These are phyloP conservation scores for Balanococcus diminutus DNA, from an alignment of 2,888 invertebrate genomes.

Conservation along the genomic window DNA sequence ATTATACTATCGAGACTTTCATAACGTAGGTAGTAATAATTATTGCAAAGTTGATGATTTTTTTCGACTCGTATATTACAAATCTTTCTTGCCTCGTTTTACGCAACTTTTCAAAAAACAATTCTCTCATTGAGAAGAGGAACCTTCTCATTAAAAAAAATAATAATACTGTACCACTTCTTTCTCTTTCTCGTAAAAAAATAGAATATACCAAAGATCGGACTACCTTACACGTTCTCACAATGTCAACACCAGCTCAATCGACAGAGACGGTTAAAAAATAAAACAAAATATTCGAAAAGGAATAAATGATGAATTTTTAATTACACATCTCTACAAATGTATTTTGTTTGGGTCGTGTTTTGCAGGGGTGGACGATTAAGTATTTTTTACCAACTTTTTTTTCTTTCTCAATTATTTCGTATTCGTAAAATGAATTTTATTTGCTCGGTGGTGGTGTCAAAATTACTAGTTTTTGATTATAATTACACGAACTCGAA, in stretches of 20 bases:
- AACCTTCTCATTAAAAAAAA: neutral
- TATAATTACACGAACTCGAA: constrained; percentile 15
- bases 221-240: neutral
- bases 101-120: too few species aligned
- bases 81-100: too few species aligned
- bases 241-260: neutral
- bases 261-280: too few species aligned
- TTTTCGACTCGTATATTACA: too few species aligned
- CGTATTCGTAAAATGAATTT: constrained; percentile 14
- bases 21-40: too few species aligned
- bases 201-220: neutral
- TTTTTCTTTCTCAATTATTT: constrained; percentile 5
- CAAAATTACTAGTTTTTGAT: constrained; percentile 29
- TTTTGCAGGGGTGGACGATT: neutral
- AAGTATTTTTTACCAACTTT: neutral
- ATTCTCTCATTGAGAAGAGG: neutral
- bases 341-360: neutral
- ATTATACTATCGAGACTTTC: too few species aligned
- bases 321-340: neutral
- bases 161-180: neutral
- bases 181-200: neutral
- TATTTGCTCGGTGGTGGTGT: neutral
- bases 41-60: too few species aligned
- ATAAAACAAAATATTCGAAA: neutral
- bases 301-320: constrained; percentile 2